A percentile compares a stretch with the other conserved stretches of the same genome.
phyloP scores from a whole-genome alignment of 2,888 invertebrate species.

The Drosophila borealis region DNA sequence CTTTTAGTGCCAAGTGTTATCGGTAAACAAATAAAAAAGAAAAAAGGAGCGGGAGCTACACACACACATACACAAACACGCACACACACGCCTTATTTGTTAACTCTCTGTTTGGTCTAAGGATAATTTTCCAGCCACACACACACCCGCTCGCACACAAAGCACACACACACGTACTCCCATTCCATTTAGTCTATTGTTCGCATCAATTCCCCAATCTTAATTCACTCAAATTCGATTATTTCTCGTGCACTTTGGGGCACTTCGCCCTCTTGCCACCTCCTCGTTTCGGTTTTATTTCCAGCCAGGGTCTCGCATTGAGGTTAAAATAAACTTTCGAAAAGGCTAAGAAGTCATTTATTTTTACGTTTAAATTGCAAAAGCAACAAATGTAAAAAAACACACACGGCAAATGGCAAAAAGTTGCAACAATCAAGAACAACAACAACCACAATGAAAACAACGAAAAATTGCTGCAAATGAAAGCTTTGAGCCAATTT shows the following conservation, averaged over 20 bases:
- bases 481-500: slow-evolving; percentile 33
- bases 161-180: slow-evolving; percentile 14
- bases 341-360: slow-evolving; percentile 78
- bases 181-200: slow-evolving; percentile 61
- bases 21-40: slow-evolving; percentile 79
- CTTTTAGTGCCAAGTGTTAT: slow-evolving; percentile 79
- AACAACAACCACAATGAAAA: slow-evolving; percentile 30
- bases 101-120: slow-evolving; percentile 69
- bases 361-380: slow-evolving; percentile 75
- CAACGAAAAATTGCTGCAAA: slow-evolving; percentile 24
- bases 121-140: slow-evolving; percentile 71
- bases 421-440: slow-evolving; percentile 49
- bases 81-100: slow-evolving; percentile 44
- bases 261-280: slow-evolving; percentile 15
- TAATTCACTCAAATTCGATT: slow-evolving; percentile 83
- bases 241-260: slow-evolving; percentile 71
- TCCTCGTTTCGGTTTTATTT: slow-evolving; percentile 15
- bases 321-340: slow-evolving; percentile 78
- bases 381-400: slow-evolving; percentile 65
- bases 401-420: slow-evolving; percentile 28
- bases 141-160: slow-evolving; percentile 20
- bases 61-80: slow-evolving; percentile 11
- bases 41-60: slow-evolving; percentile 27
- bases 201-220: slow-evolving; percentile 78
- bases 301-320: slow-evolving; percentile 34